These are phyloP conservation scores for Minunthozetes semirufus DNA, from an alignment of 2,888 invertebrate species.

Conservation along the genomic window DNA sequence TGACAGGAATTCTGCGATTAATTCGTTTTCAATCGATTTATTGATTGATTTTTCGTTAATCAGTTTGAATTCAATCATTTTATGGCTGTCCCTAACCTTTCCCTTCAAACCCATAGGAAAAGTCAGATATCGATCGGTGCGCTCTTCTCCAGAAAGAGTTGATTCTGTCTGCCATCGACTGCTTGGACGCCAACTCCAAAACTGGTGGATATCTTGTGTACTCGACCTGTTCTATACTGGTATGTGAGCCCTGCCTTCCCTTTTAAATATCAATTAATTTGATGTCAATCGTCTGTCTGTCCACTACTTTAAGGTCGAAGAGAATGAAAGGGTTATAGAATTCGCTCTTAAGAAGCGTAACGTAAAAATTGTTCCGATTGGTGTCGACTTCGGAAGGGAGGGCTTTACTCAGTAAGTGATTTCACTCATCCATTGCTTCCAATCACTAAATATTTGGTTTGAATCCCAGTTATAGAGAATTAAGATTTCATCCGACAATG, in stretches of 20 bases:
- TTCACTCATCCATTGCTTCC: not conserved
- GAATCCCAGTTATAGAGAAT: slow-evolving; percentile 50
- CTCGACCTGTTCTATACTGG: slow-evolving; percentile 93
- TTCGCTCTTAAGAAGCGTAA: slow-evolving; percentile 82
- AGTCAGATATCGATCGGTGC: slow-evolving; percentile 80
- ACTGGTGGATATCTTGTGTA: slow-evolving; percentile 94
- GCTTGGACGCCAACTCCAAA: slow-evolving; percentile 80
- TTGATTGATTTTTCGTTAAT: no score
- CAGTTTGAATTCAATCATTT: no score
- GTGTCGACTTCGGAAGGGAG: slow-evolving; percentile 88
- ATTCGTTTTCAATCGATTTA: no score
- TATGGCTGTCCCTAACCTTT: slow-evolving; percentile 35
- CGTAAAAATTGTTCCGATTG: slow-evolving; percentile 86
- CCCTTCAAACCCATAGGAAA: no score
- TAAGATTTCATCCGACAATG: slow-evolving; percentile 78
- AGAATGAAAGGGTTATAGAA: slow-evolving; percentile 96
- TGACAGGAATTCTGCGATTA: no score
- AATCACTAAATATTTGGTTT: not conserved
- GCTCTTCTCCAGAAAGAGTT: slow-evolving; percentile 86
- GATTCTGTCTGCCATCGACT: slow-evolving; percentile 91
- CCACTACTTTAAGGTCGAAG: slow-evolving; percentile 66
- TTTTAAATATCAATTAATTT: not conserved
- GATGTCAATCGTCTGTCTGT: not conserved
- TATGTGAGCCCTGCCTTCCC: slow-evolving; percentile 45
- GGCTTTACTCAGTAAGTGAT: slow-evolving; percentile 74